Percentiles rank a stretch among this genome's conserved stretches.
Conservation (phyloP, 2,113 vertebrate species). For the Cyanocitta stelleri region DNA sequence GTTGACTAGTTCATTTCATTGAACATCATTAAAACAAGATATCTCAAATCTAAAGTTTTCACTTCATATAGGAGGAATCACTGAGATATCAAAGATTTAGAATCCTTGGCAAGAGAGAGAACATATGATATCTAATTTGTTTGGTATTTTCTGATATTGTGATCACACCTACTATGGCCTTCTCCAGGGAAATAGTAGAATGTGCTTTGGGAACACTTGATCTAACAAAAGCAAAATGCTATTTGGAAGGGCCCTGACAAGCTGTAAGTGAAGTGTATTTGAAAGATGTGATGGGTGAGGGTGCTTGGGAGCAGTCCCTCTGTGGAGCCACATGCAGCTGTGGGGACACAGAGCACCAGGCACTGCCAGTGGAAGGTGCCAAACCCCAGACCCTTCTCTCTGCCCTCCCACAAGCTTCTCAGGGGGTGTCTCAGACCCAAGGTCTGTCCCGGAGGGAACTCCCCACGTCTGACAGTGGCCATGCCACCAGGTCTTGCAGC, state of each 20-base stretch:
- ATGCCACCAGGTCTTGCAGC: background rate
- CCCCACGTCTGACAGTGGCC: background rate
- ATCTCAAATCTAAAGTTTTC: background rate
- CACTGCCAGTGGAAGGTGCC: background rate
- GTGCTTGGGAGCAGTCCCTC: background rate
- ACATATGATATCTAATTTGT: background rate
- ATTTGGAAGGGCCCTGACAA: background rate
- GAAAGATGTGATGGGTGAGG: background rate
- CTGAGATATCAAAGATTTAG: background rate
- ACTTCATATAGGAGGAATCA: background rate
- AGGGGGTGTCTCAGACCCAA: background rate
- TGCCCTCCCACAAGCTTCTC: background rate
- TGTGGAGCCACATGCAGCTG: fast-evolving
- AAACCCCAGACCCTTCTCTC: background rate
- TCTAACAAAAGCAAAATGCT: background rate
- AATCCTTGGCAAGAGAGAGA: background rate
- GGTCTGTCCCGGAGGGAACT: background rate
- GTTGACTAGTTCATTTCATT: background rate
- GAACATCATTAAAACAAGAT: background rate
- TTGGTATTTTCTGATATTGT: background rate
- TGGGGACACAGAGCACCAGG: background rate
- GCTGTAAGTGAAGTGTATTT: background rate
- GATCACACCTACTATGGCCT: background rate
- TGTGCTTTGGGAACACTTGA: background rate
- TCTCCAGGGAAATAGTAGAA: background rate